Conservation (phyloP, 2,797 vertebrate species). For the Tamandua tetradactyla region DNA sequence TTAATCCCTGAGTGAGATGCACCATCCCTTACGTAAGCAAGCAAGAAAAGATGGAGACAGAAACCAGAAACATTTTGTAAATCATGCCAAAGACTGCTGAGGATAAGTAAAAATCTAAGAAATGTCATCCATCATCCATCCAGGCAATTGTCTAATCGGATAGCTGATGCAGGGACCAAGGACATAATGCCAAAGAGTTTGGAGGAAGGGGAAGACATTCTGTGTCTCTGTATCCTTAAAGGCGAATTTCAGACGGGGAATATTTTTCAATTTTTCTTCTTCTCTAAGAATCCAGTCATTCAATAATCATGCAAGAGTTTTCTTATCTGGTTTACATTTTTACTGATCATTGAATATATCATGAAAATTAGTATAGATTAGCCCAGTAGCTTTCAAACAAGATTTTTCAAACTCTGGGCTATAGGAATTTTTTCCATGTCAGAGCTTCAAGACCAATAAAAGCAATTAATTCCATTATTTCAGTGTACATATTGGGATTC, state of each 20-base stretch:
- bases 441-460: neutral
- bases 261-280: neutral
- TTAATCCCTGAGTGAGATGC: neutral
- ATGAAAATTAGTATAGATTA: neutral
- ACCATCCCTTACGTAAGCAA: slow-evolving; percentile 10
- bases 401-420: neutral
- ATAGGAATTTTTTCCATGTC: neutral
- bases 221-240: neutral
- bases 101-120: slow-evolving; percentile 67
- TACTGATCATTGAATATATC: slow-evolving; percentile 1
- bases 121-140: slow-evolving; percentile 62
- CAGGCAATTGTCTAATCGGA: slow-evolving; percentile 65
- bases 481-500: neutral
- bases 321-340: slow-evolving; percentile 38
- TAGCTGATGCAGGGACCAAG: slow-evolving; percentile 55
- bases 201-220: neutral
- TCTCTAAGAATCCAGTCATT: neutral
- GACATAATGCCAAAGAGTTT: neutral
- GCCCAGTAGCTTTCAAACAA: neutral
- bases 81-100: slow-evolving; percentile 60
- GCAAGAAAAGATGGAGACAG: slow-evolving; percentile 31
- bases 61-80: slow-evolving; percentile 58
- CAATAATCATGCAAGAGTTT: neutral
- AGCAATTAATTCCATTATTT: neutral
- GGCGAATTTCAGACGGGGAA: neutral